Conservation (phyloP, 2,797 vertebrate species). For the Helarctos malayanus region DNA sequence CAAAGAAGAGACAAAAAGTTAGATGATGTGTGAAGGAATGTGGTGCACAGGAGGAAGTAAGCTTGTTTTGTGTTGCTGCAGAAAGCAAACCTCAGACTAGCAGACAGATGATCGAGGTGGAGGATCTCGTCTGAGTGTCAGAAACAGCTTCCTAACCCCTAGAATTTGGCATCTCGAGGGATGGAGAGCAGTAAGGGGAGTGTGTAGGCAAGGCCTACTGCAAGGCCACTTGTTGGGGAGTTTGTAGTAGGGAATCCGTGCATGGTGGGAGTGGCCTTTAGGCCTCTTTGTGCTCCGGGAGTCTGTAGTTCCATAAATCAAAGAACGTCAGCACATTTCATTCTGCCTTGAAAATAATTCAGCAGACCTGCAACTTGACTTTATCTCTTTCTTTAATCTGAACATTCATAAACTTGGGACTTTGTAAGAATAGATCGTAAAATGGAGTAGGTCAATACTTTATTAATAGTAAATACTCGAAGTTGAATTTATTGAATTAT, state of each 20-base stretch:
- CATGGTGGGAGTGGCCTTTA: not conserved
- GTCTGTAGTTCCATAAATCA: not conserved
- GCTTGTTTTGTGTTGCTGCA: not conserved
- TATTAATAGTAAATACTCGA: not conserved
- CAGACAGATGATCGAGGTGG: not conserved
- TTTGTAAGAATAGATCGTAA: conserved; percentile 40
- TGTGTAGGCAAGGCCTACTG: not conserved
- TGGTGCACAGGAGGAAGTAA: fast-evolving
- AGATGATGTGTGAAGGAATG: not conserved
- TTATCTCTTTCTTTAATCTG: conserved; percentile 27
- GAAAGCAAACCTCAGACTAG: not conserved
- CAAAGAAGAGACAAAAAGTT: not conserved
- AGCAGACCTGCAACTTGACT: not conserved
- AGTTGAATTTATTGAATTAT: conserved; percentile 17
- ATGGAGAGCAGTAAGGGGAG: not conserved
- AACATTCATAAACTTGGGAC: not conserved
- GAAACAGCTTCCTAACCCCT: not conserved
- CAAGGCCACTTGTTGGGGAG: not conserved
- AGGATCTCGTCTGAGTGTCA: not conserved
- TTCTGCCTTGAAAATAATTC: not conserved
- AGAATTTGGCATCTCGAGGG: not conserved
- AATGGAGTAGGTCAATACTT: not conserved
- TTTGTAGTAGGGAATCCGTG: not conserved
- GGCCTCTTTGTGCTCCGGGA: not conserved
- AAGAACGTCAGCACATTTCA: not conserved